Conservation (phyloP, 1,140 invertebrate genomes). For the Pseudomyrmex sp. region DNA sequence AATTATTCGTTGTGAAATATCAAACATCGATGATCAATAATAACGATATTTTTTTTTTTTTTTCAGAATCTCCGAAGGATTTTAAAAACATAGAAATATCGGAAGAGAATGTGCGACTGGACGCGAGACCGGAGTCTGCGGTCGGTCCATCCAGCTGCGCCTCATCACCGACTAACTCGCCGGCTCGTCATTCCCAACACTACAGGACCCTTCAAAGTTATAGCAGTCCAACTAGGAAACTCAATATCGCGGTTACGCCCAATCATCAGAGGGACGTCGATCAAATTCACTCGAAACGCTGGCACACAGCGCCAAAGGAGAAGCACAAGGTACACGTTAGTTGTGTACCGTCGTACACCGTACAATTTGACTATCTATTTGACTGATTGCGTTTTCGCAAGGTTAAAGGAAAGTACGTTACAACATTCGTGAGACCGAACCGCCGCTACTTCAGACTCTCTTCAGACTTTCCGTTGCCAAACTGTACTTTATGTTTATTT, state of each 20-base stretch:
- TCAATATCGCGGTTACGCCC: constrained; percentile 72
- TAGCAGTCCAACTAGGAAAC: constrained; percentile 77
- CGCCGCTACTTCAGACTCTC: constrained; percentile 5
- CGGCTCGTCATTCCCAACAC: constrained; percentile 80
- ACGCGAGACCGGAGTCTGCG: constrained; percentile 68
- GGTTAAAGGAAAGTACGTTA: constrained; percentile 11
- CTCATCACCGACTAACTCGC: constrained; percentile 79
- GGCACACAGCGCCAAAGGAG: constrained; percentile 87
- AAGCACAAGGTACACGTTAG: constrained; percentile 85
- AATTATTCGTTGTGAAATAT: neutral
- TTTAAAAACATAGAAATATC: constrained; percentile 61
- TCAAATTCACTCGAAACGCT: constrained; percentile 83
- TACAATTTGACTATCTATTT: constrained; percentile 47
- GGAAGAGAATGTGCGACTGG: constrained; percentile 66
- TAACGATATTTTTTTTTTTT: neutral
- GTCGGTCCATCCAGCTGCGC: constrained; percentile 74
- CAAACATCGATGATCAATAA: neutral
- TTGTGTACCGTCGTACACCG: neutral
- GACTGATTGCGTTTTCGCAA: constrained; percentile 39
- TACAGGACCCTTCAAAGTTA: constrained; percentile 81
- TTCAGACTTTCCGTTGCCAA: neutral
- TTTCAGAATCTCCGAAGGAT: constrained; percentile 72
- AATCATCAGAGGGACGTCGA: constrained; percentile 78
- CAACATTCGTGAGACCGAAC: neutral
- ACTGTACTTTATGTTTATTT: constrained; percentile 9